A percentile compares a stretch with the other conserved stretches of the same genome.
Evolutionary conservation across 2,113 vertebrate species (phyloP).

Genomic region (Echinops telfairi): DNA sequence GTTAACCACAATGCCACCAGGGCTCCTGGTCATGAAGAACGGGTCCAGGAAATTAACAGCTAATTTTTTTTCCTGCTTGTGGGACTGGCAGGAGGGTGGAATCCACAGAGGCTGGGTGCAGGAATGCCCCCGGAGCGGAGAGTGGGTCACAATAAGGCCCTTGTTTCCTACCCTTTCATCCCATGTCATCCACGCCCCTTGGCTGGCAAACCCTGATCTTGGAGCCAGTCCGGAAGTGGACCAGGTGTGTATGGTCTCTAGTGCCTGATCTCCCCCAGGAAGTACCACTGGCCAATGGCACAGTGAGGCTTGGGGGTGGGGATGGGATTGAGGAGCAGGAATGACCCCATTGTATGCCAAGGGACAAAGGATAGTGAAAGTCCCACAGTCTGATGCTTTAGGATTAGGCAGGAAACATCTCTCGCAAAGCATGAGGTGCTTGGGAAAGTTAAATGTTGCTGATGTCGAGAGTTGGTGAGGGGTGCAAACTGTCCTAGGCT

Average conservation of each 20-base stretch:
- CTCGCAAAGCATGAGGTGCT: neutral
- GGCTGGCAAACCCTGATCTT: neutral
- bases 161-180: neutral
- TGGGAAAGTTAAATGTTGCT: neutral
- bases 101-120: rapidly evolving
- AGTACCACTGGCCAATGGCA: neutral
- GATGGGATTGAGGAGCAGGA: neutral
- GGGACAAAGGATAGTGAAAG: neutral
- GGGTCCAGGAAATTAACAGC: neutral
- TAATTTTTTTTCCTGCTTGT: neutral
- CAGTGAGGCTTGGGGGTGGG: neutral
- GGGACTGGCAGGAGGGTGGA: neutral
- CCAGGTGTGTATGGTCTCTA: neutral
- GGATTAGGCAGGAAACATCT: neutral
- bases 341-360: neutral
- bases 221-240: neutral
- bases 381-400: neutral
- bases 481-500: neutral
- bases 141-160: neutral
- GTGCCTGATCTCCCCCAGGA: neutral
- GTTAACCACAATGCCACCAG: too few species aligned
- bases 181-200: neutral
- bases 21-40: neutral
- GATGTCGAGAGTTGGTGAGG: neutral
- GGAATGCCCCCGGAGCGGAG: neutral